Evolutionary conservation across 1,140 invertebrate species (phyloP), one percentile per base, ranked within the genome.

Genomic region (Apis dorsata): DNA sequence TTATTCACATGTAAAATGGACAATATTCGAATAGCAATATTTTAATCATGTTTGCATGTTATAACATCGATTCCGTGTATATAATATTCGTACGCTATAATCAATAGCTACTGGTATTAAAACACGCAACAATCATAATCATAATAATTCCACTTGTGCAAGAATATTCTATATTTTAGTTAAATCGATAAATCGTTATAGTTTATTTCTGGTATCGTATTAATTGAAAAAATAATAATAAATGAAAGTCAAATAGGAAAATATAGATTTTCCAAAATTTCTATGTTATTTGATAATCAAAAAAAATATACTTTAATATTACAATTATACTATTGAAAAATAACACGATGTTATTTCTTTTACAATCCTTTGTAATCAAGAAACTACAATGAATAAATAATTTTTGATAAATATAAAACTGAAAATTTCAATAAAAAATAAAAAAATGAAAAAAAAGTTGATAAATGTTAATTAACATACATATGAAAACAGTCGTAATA

Each of bases 131-230:
- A 17, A 24, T 21, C 21, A 11, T 12, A 10, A n/a, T 62, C 7
- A 62, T 17, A 83, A 21, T 76, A 55, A 76, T 57, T 7, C 15
- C 71, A 59, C 34, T 11, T 51, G n/a, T 49, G 69, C n/a, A 49
- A 24, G 10, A n/a, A 62, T 17, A 17, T 11, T 62, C 9, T 10
- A n/a, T 13, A 62, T 62, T 62, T 12, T 7, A 8, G 17, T 17
- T 57, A 57, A 57, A 15, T 57, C 57, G 57, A 57, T 57, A 19
- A 57, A 57, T 57, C 17, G 34, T 34, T 2, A 34, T 34, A 34
- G 2, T 44, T 44, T 44, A 44, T 44, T 44, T 4, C 5, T 44
- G 2, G 2, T 34, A 34, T 34, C 34, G 34, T 44, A 44, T 44
- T 44, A 44, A 44, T 44, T 44, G 34, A 44, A 44, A 44, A 44